These are phyloP conservation scores for Danio rerio DNA, from an alignment of 2,113 vertebrate genomes.

Conservation along the genomic window DNA sequence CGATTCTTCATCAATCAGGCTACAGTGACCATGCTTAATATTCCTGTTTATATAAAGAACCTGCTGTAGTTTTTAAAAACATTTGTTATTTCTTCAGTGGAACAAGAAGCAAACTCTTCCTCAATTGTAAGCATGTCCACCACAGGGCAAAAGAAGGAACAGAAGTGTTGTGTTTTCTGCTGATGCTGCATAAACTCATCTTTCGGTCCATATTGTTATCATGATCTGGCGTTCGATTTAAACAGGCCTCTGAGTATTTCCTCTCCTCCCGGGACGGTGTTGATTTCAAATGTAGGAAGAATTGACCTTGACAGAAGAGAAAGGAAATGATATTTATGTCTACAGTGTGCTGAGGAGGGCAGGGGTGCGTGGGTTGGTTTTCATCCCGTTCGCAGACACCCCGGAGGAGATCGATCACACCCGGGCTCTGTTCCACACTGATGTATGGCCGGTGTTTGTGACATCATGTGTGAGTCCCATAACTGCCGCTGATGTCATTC, in stretches of 20 bases:
- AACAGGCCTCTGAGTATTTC: slow-evolving; percentile 66
- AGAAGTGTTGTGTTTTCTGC: slow-evolving; percentile 45
- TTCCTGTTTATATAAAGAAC: too few species aligned
- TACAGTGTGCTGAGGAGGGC: neutral
- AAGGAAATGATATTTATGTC: slow-evolving; percentile 51
- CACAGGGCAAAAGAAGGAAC: neutral
- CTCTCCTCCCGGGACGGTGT: slow-evolving; percentile 55
- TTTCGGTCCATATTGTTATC: slow-evolving; percentile 47
- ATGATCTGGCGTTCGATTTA: slow-evolving; percentile 59
- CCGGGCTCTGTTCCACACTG: slow-evolving; percentile 20
- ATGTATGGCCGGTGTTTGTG: slow-evolving; percentile 33
- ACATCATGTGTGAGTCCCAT: slow-evolving; percentile 14
- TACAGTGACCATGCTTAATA: neutral
- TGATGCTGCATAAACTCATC: slow-evolving; percentile 62
- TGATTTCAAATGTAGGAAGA: slow-evolving; percentile 39
- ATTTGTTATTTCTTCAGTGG: too few species aligned
- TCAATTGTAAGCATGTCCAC: neutral
- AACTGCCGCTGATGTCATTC: slow-evolving; percentile 24
- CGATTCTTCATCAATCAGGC: neutral
- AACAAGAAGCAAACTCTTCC: too few species aligned
- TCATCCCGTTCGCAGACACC: slow-evolving; percentile 15
- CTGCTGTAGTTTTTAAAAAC: too few species aligned
- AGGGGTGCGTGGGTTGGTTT: slow-evolving; percentile 18
- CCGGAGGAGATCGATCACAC: slow-evolving; percentile 39
- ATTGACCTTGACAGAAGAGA: slow-evolving; percentile 50